These are phyloP conservation scores for Philhelius pedissequus DNA, from an alignment of 2,888 invertebrate genomes.

Conservation along the genomic window DNA sequence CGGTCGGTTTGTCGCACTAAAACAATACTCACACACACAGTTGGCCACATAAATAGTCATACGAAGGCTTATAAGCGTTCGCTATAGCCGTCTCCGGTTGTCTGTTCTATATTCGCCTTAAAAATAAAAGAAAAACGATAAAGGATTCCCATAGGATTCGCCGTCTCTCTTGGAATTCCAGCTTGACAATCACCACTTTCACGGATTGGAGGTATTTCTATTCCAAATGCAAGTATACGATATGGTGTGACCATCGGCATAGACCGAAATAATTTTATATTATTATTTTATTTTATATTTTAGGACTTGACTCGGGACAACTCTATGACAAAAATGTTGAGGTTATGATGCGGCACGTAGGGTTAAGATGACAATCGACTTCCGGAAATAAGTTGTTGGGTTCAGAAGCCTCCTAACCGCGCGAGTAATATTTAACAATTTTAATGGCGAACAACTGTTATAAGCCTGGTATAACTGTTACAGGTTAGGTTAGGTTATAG, in stretches of 20 bases:
- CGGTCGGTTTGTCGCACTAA: slow-evolving; percentile 31
- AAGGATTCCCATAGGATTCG: slow-evolving; percentile 63
- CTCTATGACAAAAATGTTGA: too few relatives aligned
- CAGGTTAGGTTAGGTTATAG: too few relatives aligned
- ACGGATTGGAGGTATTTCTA: slow-evolving; percentile 44
- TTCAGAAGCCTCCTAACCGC: too few relatives aligned
- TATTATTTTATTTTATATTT: too few relatives aligned
- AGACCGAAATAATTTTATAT: too few relatives aligned
- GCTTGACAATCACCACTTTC: slow-evolving; percentile 9
- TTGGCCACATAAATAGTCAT: not conserved
- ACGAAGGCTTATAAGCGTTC: slow-evolving; percentile 1
- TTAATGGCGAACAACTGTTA: too few relatives aligned
- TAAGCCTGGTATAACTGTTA: too few relatives aligned
- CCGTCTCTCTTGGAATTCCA: slow-evolving; percentile 47
- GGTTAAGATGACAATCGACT: too few relatives aligned
- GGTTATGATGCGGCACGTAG: too few relatives aligned
- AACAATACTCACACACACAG: not conserved
- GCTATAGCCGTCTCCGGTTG: slow-evolving; percentile 63
- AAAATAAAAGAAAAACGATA: slow-evolving; percentile 50
- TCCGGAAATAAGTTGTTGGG: too few relatives aligned
- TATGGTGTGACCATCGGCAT: slow-evolving; percentile 6
- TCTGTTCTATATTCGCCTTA: slow-evolving; percentile 59
- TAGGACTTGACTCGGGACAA: too few relatives aligned
- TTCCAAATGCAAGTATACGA: not conserved
- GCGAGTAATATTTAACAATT: too few relatives aligned